These are phyloP conservation scores for Prionchulus punctatus DNA, from an alignment of 2,888 invertebrate species.

Conservation along the genomic window DNA sequence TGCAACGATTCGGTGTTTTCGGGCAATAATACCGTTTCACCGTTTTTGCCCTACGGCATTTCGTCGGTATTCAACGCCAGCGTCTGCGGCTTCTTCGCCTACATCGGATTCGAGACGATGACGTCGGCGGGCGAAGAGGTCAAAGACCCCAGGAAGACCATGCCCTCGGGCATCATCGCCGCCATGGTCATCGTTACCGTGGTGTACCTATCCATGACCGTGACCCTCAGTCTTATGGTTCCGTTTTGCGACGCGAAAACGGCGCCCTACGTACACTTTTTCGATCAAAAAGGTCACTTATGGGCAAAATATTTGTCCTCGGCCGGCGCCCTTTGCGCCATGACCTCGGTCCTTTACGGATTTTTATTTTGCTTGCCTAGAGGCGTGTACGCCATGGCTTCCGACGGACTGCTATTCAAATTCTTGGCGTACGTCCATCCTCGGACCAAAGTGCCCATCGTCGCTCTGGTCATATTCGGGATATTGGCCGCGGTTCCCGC, in stretches of 20 bases:
- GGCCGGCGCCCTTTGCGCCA: conserved; percentile 60
- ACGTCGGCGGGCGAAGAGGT: neutral
- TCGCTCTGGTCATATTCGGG: too few relatives aligned
- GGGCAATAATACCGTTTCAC: neutral
- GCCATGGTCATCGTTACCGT: neutral
- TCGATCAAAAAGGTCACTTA: conserved; percentile 53
- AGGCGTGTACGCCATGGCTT: conserved; percentile 43
- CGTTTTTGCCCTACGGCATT: neutral
- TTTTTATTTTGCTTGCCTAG: conserved; percentile 63
- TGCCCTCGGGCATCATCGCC: neutral
- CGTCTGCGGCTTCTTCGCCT: neutral
- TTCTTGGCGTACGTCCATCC: too few relatives aligned
- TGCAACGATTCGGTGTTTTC: neutral
- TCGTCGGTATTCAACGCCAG: neutral
- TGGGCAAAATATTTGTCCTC: conserved; percentile 60
- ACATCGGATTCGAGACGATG: neutral
- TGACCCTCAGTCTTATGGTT: neutral
- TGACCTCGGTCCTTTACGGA: conserved; percentile 51
- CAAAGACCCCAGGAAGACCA: neutral
- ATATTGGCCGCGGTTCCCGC: too few relatives aligned
- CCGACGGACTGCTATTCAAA: conserved; percentile 42
- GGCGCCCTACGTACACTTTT: conserved; percentile 49
- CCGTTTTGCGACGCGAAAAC: too few relatives aligned
- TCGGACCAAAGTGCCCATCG: too few relatives aligned
- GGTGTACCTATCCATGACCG: neutral